Evolutionary conservation across 2,797 vertebrate species (phyloP), one percentile per base, ranked within the genome.

Genomic region (Phoebastria nigripes): DNA sequence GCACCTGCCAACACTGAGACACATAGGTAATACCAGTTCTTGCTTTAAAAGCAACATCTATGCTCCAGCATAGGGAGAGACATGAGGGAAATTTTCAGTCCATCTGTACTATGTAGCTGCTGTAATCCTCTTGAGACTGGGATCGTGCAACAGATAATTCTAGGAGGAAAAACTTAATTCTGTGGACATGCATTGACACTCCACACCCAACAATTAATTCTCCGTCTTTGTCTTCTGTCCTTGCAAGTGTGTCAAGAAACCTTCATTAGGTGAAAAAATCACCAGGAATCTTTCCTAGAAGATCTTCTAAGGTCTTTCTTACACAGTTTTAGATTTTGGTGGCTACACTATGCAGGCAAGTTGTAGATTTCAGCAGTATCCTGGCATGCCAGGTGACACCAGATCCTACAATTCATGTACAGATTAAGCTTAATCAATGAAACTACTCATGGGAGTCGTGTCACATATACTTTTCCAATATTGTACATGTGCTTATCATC

Each of bases 341-440:
- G 20, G 4, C 20, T 44, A 63, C 6, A 11, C 3, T 54, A 5
- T 7, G 0, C 16, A n/a, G 2, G 2, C 4, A 39, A 46, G 3
- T 13, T 63, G 6, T 12, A 18, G 35, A 52, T 79, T 85, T 90
- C 52, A 76, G 11, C 14, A 51, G 14, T 33, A 33, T 65, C 4
- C 7, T 72, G 1, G 1, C 16, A 26, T 21, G 29, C 31, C 4
- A 18, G 2, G 3, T 73, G 24, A 55, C 29, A 29, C 16, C 6
- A 59, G 14, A 59, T 63, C 33, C 24, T 46, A 18, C 16, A 63
- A 10, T 55, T 88, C 5, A 21, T 22, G 4, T 54, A 35, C 14
- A 49, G 14, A 74, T 18, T 46, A 46, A 1, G 15, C 10, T 25
- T 63, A 46, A 51, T 17, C 28, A 74, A 28, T 39, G 3, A 47